Base-by-base conservation (phyloP, 2,797 vertebrate species). In the Sebastiscus tertius region DNA sequence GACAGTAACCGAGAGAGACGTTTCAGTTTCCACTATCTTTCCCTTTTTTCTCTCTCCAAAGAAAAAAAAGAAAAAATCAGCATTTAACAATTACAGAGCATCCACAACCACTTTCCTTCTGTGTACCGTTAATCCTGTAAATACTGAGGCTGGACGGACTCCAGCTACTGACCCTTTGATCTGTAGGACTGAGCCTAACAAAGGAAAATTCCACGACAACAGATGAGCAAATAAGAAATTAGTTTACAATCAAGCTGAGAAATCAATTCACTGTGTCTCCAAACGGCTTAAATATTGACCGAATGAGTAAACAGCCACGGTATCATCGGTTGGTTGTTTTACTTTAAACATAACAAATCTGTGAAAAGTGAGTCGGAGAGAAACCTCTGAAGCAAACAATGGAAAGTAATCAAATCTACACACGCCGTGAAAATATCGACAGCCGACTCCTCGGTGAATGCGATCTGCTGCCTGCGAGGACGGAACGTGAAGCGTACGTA, bases 21-120 rank as follows among this genome's bases (percentile, higher is more conserved):
- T 89, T 77, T 69, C 14, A 86, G 83, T 89, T 91, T 86, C 79
- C 80, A 71, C 68, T 80, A 68, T 85, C 29, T 81, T 72, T 71
- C 59, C 26, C n/a, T 6, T 74, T 64, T 55, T 77, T 58, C 26
- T 68, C 39, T 64, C 36, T 16, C 46, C 46, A 52, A 34, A 64
- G 29, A 29, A 33, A 65, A 79, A 85, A 86, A 42, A 42, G 14
- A 42, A 13, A 42, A 42, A 81, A 67, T 81, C 29, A 49, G 72
- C 52, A 85, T 84, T 77, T 75, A 81, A 59, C 56, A 80, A 83
- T 89, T 80, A 85, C 49, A 81, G 22, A 78, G 63, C 27, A 74
- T 75, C 71, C 72, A 73, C 42, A 68, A 77, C 69, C 36, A 39
- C 71, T 74, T 65, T 75, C 56, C 76, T 54, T 80, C 54, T 72